A percentile compares a stretch with the other conserved stretches of the same genome.
These are phyloP conservation scores for Bubo bubo DNA, from an alignment of 2,113 vertebrate species.

Conservation along the genomic window DNA sequence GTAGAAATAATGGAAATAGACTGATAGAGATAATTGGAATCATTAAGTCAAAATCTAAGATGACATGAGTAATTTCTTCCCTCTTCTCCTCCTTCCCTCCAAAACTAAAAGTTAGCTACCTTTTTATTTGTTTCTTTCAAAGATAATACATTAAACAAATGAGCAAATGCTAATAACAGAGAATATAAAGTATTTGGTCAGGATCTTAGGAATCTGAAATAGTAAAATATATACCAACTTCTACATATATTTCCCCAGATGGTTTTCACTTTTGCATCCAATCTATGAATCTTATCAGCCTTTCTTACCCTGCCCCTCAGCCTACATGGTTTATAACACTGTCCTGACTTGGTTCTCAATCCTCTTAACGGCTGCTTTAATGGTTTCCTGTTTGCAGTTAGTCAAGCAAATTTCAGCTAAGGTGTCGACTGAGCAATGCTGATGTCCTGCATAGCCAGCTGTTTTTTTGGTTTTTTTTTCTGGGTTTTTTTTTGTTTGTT, in stretches of 20 bases:
- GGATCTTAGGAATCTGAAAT: neutral
- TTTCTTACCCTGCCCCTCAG: neutral
- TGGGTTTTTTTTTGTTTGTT: no score
- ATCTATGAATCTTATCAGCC: neutral
- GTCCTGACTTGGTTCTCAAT: neutral
- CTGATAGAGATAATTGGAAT: neutral
- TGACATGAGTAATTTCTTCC: neutral
- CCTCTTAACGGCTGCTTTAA: neutral
- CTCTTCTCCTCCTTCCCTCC: neutral
- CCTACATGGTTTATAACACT: accelerated
- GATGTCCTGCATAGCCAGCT: neutral
- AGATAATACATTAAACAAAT: neutral
- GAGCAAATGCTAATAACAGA: neutral
- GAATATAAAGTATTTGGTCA: neutral
- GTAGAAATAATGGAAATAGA: slow-evolving; percentile 24
- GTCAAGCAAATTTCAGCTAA: neutral
- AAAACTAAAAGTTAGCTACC: neutral
- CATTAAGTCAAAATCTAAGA: neutral
- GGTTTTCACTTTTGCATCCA: neutral
- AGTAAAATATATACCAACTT: neutral
- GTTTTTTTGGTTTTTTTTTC: no score
- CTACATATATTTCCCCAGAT: neutral
- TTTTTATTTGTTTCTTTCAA: neutral
- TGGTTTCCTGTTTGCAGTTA: neutral
- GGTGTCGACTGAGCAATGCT: neutral